Evolutionary conservation across 2,888 invertebrate species (phyloP), one percentile per base, ranked within the genome.

Genomic region (Melinaea marsaeus): DNA sequence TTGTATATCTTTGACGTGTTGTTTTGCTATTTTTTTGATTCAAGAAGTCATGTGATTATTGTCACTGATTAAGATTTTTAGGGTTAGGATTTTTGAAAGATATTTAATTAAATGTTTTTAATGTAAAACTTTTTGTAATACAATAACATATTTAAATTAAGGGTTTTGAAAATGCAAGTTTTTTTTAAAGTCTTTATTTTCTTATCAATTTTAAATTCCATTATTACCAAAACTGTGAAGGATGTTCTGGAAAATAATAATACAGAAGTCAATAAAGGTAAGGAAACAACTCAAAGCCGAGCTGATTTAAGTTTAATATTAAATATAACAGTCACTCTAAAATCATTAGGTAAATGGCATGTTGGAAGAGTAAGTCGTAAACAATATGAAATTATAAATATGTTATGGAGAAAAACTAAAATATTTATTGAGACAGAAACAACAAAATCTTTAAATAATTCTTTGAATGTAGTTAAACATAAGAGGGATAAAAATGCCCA

Each of bases 321-420:
- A 6, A 32, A 51, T 32, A 51, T 32, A 48, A 48, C 11, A 5
- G 42, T 51, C 32, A 51, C 51, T 51, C 32, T 9, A 51, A 58
- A 54, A 37, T 58, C 47, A 51, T 22, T 63, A 35, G 55, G 60
- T 4, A 83, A 79, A 66, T 78, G 77, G 79, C 76, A 80, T 71
- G 76, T 79, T 5, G 77, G 75, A 13, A 78, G 79, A 77, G 76
- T 81, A 3, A 84, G 77, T 45, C 75, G 75, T 63, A 84, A 83
- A 61, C 83, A 85, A 61, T 83, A 83, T 74, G 83, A 84, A 77
- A 78, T 86, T 48, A 73, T 86, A 6, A 86, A 87, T 63, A 77
- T 86, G 75, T 70, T 86, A 2, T 81, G 83, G 82, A 80, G 79
- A 62, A 87, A 81, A 74, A 83, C 81, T 6, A 85, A 83, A 65